These are phyloP conservation scores for Porites australiensis DNA, from an alignment of 64 coral and sea anemone species.

Conservation along the genomic window DNA sequence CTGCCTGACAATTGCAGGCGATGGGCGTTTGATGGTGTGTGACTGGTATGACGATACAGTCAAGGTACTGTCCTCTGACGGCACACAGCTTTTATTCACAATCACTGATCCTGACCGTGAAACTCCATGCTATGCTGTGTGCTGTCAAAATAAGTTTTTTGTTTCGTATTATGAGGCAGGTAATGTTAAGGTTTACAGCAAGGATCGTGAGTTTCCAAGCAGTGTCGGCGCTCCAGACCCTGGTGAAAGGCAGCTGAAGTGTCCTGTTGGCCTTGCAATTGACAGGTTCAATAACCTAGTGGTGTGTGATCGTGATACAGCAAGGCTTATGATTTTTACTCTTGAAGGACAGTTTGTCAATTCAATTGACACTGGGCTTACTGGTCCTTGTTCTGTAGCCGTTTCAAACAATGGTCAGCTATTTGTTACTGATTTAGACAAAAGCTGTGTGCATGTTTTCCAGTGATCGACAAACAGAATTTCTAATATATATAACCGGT, in stretches of 20 bases:
- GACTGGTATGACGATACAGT: background rate
- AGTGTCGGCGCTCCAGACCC: background rate
- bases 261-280: background rate
- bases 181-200: background rate
- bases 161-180: background rate
- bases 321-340: constrained; percentile 1
- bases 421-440: constrained; percentile 17
- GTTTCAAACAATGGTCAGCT: constrained; percentile 5
- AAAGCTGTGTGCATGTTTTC: constrained; percentile 42
- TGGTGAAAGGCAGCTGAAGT: constrained; percentile 23
- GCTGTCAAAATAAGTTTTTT: background rate
- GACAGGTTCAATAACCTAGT: too few species aligned
- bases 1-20: background rate
- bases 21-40: constrained; percentile 3
- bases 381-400: constrained; percentile 4
- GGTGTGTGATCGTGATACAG: constrained; percentile 13
- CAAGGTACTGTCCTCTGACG: background rate
- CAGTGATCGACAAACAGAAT: background rate
- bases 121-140: background rate
- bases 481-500: too few species aligned
- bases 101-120: background rate
- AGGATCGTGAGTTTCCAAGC: background rate
- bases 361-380: background rate
- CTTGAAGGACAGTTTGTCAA: constrained; percentile 38
- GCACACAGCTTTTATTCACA: background rate